phyloP scores from a whole-genome alignment of 2,113 vertebrate species.

The Tetrao urogallus region DNA sequence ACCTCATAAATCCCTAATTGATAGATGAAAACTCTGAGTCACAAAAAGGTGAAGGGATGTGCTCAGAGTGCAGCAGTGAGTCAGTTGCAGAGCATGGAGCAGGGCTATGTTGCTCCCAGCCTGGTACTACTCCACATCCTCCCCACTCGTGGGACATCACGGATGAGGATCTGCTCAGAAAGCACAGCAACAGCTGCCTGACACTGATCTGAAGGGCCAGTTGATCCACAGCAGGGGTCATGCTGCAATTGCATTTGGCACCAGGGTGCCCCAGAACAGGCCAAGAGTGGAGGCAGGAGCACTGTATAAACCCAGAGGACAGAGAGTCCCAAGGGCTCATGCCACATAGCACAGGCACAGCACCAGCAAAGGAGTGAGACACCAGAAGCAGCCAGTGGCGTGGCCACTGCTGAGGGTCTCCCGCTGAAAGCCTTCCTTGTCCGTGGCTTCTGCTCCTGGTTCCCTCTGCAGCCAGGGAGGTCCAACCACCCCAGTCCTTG shows the following conservation, averaged over 20 bases:
- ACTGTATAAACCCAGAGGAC: not conserved
- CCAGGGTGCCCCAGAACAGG: accelerated
- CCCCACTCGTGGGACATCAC: not conserved
- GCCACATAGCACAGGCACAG: not conserved
- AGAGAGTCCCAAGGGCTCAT: too few species aligned
- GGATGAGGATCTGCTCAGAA: not conserved
- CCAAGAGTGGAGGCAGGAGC: not conserved
- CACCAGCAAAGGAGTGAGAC: not conserved
- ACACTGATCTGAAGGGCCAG: not conserved
- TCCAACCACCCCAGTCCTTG: not conserved
- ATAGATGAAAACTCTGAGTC: constrained; percentile 61
- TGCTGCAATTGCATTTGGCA: accelerated
- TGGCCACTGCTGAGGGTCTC: not conserved
- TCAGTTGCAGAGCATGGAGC: constrained; percentile 1
- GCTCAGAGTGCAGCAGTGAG: constrained; percentile 19
- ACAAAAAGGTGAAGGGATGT: constrained; percentile 33
- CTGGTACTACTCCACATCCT: not conserved
- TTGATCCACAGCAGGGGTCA: accelerated
- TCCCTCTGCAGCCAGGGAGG: not conserved
- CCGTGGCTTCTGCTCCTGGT: not conserved
- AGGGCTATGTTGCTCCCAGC: not conserved
- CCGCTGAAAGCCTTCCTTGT: not conserved
- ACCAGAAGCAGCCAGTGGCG: too few species aligned
- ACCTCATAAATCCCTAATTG: constrained; percentile 50
- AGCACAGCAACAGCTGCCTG: not conserved